Evolutionary conservation across 1,140 invertebrate species (phyloP).

Genomic region (Monochamus saltuarius): DNA sequence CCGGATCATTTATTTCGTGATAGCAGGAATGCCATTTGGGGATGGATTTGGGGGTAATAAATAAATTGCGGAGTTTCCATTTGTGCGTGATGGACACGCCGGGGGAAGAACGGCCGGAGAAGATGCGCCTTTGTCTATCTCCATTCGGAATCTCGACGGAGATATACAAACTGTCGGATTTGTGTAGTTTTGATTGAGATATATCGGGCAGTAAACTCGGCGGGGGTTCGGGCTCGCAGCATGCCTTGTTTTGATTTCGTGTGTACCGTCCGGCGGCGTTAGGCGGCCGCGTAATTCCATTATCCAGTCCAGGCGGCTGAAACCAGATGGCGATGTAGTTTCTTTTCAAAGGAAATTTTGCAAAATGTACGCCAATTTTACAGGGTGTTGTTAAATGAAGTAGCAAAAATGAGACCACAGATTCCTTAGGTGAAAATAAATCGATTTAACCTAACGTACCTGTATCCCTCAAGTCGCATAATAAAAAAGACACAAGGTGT

Average conservation of each 20-base stretch:
- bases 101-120: conserved; percentile 13
- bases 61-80: conserved; percentile 31
- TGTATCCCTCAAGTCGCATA: no score
- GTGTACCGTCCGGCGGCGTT: neutral
- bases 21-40: conserved; percentile 21
- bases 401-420: no score
- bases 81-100: conserved; percentile 29
- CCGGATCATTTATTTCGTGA: conserved; percentile 10
- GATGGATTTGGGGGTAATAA: conserved; percentile 25
- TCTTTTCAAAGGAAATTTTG: no score
- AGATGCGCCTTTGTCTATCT: conserved; percentile 28
- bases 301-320: no score
- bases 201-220: conserved; percentile 25
- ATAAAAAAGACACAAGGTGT: no score
- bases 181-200: conserved; percentile 33
- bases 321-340: no score
- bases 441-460: no score
- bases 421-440: no score
- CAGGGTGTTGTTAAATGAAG: no score
- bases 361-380: no score
- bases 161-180: conserved; percentile 35
- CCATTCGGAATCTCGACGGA: conserved; percentile 28
- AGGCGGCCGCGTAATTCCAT: no score
- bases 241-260: conserved; percentile 17
- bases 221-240: conserved; percentile 19